A percentile compares a stretch with the other conserved stretches of the same genome.
Conservation (phyloP, 2,888 invertebrate species). For the Aelia acuminata region DNA sequence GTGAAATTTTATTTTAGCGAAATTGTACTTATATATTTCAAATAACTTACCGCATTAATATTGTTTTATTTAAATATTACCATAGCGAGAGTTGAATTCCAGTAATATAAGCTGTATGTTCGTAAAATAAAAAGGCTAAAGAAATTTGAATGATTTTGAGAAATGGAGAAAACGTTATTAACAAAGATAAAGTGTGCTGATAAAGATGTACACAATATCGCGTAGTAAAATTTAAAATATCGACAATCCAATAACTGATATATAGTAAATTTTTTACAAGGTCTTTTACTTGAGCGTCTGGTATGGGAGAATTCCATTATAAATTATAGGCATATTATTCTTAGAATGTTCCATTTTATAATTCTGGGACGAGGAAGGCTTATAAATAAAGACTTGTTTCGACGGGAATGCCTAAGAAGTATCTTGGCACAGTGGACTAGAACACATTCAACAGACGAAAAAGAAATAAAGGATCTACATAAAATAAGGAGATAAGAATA, state of each 20-base stretch:
- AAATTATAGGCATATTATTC: background rate
- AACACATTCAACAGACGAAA: slow-evolving; percentile 27
- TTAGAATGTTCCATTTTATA: slow-evolving; percentile 36
- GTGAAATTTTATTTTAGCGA: no score
- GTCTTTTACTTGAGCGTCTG: background rate
- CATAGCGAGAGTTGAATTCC: no score
- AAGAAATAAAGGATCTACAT: slow-evolving; percentile 35
- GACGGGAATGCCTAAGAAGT: slow-evolving; percentile 36
- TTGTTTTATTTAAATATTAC: no score
- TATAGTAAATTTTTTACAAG: background rate
- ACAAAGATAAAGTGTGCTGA: no score
- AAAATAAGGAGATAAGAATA: slow-evolving; percentile 39
- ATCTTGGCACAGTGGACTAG: slow-evolving; percentile 19
- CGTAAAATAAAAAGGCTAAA: no score
- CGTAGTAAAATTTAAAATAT: no score
- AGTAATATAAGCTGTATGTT: no score
- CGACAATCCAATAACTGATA: background rate
- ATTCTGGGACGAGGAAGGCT: background rate
- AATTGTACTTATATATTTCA: no score
- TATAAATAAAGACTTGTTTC: slow-evolving; percentile 22
- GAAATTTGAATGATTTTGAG: no score
- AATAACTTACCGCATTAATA: no score
- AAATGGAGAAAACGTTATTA: no score
- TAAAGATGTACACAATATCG: no score
- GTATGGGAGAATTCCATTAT: background rate